Base-by-base conservation (phyloP, 35 echinoderm and acorn worm species). In the Heliocidaris tuberculata region DNA sequence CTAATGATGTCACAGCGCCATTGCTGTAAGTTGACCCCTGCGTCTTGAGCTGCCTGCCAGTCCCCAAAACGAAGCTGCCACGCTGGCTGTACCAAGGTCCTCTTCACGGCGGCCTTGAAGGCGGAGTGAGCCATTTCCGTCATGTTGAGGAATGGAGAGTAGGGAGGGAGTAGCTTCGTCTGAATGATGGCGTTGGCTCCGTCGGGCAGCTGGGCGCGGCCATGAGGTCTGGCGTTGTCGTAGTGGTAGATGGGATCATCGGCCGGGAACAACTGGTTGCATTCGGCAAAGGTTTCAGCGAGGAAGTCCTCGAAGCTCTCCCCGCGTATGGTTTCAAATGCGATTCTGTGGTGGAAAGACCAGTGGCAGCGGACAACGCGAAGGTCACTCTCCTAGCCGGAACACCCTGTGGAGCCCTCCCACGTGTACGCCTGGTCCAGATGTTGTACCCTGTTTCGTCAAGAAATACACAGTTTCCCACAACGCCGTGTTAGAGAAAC, bases 61-160 rank as follows among this genome's bases (percentile, higher is more conserved):
- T 95, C 94, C 30, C 94, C 47, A 15, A 95, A 32, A n/a, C 86
- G 86, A 48, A 42, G 27, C 47, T 94, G 47, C 71, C 94, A 48
- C 48, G 13, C 94, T 31, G 94, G 86, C 30, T 88, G 86, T 21
- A 29, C 86, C 32, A 95, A 32, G 42, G 86, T 95, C 29, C 86
- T 90, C 48, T 90, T 95, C 27, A 95, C 94, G 13, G 48, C 94
- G 30, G 94, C 94, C 52, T 95, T 95, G 94, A 95, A 95, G 35
- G 94, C 85, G 5, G 94, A 95, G 30, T 95, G 86, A n/a, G 86
- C 94, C 86, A 95, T 95, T 59, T 90, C 94, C 24, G 86, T 90
- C 48, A 52, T 88, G 94, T 88, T 95, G n/a, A 95, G 50, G 50
- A 90, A 90, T 11, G 86, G 94, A 6, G 85, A 95, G 29, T 54